phyloP scores from a whole-genome alignment of 2,888 invertebrate genomes.

The Quadroppia sp. region DNA sequence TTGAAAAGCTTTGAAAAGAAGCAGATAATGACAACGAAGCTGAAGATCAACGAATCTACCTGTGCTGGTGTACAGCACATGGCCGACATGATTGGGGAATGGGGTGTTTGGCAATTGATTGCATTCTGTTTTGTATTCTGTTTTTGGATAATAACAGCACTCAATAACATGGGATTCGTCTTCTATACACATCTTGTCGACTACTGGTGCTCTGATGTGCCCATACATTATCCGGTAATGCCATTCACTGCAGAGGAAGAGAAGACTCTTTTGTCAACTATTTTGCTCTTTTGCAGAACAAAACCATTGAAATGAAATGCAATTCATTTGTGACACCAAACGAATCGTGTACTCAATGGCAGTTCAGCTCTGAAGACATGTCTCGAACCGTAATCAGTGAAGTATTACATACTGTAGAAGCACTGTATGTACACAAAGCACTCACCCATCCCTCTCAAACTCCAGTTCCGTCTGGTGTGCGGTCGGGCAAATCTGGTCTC shows the following conservation, averaged over 20 bases:
- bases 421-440: too few relatives aligned
- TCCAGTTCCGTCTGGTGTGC: constrained; percentile 23
- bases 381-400: constrained; percentile 1
- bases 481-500: constrained; percentile 9
- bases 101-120: neutral
- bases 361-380: neutral
- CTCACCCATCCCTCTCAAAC: too few relatives aligned
- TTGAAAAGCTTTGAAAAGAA: too few relatives aligned
- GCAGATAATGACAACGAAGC: too few relatives aligned
- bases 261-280: too few relatives aligned
- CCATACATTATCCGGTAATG: neutral
- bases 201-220: neutral
- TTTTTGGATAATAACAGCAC: constrained; percentile 1
- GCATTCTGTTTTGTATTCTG: neutral
- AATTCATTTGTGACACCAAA: neutral
- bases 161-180: neutral
- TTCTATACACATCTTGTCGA: neutral
- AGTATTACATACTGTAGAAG: too few relatives aligned
- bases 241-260: too few relatives aligned
- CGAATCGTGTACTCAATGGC: constrained; percentile 13
- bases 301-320: constrained; percentile 7
- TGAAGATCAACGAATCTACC: too few relatives aligned
- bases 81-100: neutral
- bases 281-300: neutral
- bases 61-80: neutral